These are phyloP conservation scores for Euwallacea similis DNA, from an alignment of 1,140 invertebrate genomes.

Conservation along the genomic window DNA sequence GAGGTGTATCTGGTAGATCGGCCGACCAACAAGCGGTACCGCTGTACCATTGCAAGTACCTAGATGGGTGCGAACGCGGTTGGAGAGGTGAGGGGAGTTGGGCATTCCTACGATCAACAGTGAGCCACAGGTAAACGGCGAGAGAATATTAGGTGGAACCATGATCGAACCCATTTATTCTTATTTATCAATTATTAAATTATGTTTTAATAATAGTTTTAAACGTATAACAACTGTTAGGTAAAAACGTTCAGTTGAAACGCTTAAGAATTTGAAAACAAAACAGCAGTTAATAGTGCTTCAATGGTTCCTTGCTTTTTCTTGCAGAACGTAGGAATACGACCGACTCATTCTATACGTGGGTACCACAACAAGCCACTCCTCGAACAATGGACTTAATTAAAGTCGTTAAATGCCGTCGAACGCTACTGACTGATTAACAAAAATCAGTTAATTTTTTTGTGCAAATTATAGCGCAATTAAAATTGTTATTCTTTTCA, in stretches of 20 bases:
- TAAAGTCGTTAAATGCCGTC: slow-evolving; percentile 13
- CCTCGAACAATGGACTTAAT: slow-evolving; percentile 19
- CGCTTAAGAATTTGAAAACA: no score
- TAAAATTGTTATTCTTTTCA: slow-evolving; percentile 1
- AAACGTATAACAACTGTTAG: no score
- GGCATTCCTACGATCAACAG: slow-evolving; percentile 44
- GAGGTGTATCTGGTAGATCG: slow-evolving; percentile 14
- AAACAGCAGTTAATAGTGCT: no score
- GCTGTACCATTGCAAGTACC: slow-evolving; percentile 31
- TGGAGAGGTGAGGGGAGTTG: slow-evolving; percentile 40
- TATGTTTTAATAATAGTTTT: no score
- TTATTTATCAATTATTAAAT: no score
- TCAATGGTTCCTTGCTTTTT: background rate
- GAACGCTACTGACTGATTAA: slow-evolving; percentile 10
- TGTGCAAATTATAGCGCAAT: background rate
- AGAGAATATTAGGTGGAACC: slow-evolving; percentile 17
- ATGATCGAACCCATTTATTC: no score
- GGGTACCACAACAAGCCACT: slow-evolving; percentile 23
- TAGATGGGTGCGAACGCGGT: slow-evolving; percentile 16
- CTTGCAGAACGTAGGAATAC: slow-evolving; percentile 22
- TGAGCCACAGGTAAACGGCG: slow-evolving; percentile 40
- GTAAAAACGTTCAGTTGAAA: no score
- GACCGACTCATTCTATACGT: slow-evolving; percentile 18
- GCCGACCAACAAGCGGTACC: slow-evolving; percentile 28
- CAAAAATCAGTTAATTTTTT: background rate